phyloP scores from a whole-genome alignment of 1,140 invertebrate species.

The Polyergus mexicanus region DNA sequence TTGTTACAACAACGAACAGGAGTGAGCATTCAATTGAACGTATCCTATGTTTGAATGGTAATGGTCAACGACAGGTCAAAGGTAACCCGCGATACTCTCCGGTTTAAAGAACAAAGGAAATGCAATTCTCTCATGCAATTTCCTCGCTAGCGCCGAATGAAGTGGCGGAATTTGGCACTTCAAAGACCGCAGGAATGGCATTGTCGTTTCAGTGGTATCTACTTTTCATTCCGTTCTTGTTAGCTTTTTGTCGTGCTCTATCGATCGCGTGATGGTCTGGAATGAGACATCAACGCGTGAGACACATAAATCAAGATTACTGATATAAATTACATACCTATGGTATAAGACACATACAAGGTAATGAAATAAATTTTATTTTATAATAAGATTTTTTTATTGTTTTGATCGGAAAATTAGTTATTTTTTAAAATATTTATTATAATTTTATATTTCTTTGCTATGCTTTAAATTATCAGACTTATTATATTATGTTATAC shows the following conservation, averaged over 20 bases:
- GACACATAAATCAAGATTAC: constrained; percentile 11
- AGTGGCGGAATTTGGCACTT: constrained; percentile 62
- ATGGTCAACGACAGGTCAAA: constrained; percentile 67
- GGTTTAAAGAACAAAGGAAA: constrained; percentile 70
- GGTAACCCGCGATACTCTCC: constrained; percentile 51
- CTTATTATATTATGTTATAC: no score
- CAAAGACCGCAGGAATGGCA: constrained; percentile 54
- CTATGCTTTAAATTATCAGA: no score
- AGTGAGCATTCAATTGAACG: constrained; percentile 63
- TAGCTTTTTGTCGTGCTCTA: constrained; percentile 48
- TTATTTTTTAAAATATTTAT: no score
- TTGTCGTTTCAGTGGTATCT: constrained; percentile 53
- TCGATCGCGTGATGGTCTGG: constrained; percentile 16
- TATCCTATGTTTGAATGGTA: constrained; percentile 63
- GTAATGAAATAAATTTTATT: no score
- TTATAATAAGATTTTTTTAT: no score
- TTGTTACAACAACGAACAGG: constrained; percentile 27
- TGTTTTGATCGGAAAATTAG: no score
- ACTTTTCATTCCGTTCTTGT: constrained; percentile 55
- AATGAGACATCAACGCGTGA: background rate
- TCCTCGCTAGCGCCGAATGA: constrained; percentile 64
- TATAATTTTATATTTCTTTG: no score
- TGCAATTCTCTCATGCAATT: constrained; percentile 73
- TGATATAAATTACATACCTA: background rate
- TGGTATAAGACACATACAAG: no score